Evolutionary conservation across 2,797 vertebrate genomes (phyloP).

Genomic region (Ctenopoma kingsleyae): DNA sequence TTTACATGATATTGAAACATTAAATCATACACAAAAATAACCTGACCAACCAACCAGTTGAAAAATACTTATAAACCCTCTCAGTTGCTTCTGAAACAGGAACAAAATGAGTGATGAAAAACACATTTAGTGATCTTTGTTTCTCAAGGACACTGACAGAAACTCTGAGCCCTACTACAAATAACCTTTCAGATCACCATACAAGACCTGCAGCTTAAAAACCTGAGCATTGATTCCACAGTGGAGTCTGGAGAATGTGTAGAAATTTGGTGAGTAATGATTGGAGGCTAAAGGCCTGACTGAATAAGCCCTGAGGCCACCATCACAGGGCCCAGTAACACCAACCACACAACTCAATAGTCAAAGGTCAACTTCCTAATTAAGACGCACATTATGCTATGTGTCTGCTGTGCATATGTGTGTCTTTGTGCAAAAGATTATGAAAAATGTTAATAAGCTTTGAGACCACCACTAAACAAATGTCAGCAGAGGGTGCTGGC

Average conservation of each 20-base stretch:
- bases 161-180: slow-evolving; percentile 12
- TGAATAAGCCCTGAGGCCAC: slow-evolving; percentile 69
- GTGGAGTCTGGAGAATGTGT: slow-evolving; percentile 20
- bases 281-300: slow-evolving; percentile 35
- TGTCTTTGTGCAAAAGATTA: slow-evolving; percentile 80
- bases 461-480: slow-evolving; percentile 79
- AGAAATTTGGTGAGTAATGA: slow-evolving; percentile 65
- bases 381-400: slow-evolving; percentile 76
- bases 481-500: slow-evolving; percentile 74
- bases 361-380: slow-evolving; percentile 87
- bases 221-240: slow-evolving; percentile 12
- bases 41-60: not conserved
- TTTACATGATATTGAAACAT: slow-evolving; percentile 2
- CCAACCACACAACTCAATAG: slow-evolving; percentile 83
- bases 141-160: slow-evolving; percentile 30
- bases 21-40: not conserved
- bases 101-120: not conserved
- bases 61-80: not conserved
- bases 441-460: slow-evolving; percentile 85
- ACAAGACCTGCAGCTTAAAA: slow-evolving; percentile 26
- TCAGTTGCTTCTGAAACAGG: not conserved
- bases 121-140: slow-evolving; percentile 10
- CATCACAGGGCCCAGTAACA: slow-evolving; percentile 60
- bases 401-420: slow-evolving; percentile 75
- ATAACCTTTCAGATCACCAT: slow-evolving; percentile 37